Evolutionary conservation across 2,888 invertebrate genomes (phyloP).

Genomic region (Unio delphinus): DNA sequence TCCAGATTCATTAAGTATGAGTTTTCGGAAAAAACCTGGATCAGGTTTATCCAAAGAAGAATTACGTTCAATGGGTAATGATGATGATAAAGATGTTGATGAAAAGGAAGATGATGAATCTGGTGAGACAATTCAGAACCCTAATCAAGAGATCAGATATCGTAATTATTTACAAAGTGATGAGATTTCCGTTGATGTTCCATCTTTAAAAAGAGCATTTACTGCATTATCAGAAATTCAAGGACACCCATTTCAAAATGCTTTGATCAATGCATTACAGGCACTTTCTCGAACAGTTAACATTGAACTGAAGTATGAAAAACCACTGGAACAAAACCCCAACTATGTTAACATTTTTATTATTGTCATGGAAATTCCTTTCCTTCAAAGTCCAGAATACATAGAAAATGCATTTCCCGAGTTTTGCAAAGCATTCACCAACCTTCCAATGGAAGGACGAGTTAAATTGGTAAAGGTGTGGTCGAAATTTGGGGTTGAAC

Average conservation of each 20-base stretch:
- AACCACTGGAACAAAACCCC: constrained; percentile 70
- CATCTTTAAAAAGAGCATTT: constrained; percentile 81
- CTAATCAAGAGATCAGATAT: no score
- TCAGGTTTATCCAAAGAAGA: constrained; percentile 17
- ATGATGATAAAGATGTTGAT: constrained; percentile 90
- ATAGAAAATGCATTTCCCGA: constrained; percentile 87
- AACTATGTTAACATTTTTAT: constrained; percentile 78
- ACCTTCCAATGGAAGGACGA: constrained; percentile 82
- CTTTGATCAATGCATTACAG: constrained; percentile 83
- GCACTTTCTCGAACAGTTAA: constrained; percentile 82
- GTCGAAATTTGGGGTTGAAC: constrained; percentile 75
- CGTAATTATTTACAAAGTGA: neutral
- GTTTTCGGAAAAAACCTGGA: constrained; percentile 76
- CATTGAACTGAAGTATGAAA: constrained; percentile 79
- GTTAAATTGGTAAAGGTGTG: constrained; percentile 86
- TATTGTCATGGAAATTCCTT: constrained; percentile 86
- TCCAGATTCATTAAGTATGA: constrained; percentile 81
- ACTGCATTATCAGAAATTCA: constrained; percentile 73
- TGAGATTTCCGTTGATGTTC: constrained; percentile 64
- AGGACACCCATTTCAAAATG: constrained; percentile 76
- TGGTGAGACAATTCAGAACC: constrained; percentile 8
- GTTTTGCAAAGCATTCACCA: constrained; percentile 80
- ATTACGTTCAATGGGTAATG: constrained; percentile 79
- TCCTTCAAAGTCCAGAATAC: constrained; percentile 78
- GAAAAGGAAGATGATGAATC: constrained; percentile 60